Percentiles rank a stretch among this genome's conserved stretches.
phyloP scores from a whole-genome alignment of 2,113 vertebrate species.

The Brienomyrus brachyistius region DNA sequence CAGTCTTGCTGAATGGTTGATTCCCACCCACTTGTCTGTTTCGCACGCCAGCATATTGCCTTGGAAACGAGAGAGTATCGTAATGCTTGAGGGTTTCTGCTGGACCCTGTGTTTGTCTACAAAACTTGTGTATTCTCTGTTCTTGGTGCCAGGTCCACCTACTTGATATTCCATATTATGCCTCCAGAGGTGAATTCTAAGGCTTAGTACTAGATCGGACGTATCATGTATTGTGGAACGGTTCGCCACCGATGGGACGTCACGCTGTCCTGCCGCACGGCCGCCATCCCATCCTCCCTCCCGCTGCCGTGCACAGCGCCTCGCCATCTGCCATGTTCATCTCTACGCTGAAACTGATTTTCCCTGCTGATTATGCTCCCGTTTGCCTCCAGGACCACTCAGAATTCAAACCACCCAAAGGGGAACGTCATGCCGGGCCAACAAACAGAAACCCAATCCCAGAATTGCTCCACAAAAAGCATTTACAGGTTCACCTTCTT shows the following conservation, averaged over 20 bases:
- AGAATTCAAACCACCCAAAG: background rate
- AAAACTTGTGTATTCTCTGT: background rate
- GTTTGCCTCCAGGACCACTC: background rate
- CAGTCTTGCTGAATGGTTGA: background rate
- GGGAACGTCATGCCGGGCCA: background rate
- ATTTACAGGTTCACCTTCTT: background rate
- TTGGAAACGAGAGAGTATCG: background rate
- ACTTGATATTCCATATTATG: background rate
- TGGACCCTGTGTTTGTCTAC: background rate
- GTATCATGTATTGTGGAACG: background rate
- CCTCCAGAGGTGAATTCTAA: background rate
- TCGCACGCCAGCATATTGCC: background rate
- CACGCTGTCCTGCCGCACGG: background rate
- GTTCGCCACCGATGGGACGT: background rate
- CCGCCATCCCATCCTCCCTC: background rate
- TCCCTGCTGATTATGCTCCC: background rate
- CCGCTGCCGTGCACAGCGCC: background rate
- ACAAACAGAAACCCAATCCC: background rate
- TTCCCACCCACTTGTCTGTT: background rate
- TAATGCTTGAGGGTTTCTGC: background rate
- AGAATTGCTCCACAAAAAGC: background rate
- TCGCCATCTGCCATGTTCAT: background rate
- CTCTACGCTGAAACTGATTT: background rate
- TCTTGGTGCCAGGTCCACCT: background rate
- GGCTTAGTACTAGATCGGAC: background rate